Conservation (phyloP, 2,797 vertebrate species). For the Ispidina lecontei region DNA sequence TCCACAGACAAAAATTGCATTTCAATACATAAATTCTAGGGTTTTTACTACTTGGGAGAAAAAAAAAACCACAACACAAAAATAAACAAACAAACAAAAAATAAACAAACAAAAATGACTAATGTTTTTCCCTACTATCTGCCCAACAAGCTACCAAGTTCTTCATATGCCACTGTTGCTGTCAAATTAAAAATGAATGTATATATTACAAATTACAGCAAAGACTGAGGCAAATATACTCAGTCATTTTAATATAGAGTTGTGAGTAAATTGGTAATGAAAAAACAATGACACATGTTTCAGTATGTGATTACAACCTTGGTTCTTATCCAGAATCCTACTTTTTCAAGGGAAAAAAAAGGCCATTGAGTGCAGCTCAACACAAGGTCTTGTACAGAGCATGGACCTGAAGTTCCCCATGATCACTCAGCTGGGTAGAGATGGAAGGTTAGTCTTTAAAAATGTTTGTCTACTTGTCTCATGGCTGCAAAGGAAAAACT, state of each 20-base stretch:
- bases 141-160: background rate
- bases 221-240: background rate
- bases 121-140: background rate
- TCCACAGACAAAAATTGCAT: background rate
- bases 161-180: background rate
- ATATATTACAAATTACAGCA: background rate
- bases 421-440: background rate
- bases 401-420: background rate
- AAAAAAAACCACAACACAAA: background rate
- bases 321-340: background rate
- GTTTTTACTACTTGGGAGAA: background rate
- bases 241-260: background rate
- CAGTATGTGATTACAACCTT: background rate
- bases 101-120: rapidly evolving
- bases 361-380: background rate
- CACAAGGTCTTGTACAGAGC: background rate
- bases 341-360: background rate
- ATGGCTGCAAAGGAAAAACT: background rate
- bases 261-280: background rate
- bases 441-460: background rate
- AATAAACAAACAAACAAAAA: background rate
- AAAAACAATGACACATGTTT: background rate
- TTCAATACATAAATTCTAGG: background rate
- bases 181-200: background rate
- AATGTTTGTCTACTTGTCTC: slow-evolving; percentile 10